Base-by-base conservation (phyloP, 2,113 vertebrate genomes). In the Mesitornis unicolor region DNA sequence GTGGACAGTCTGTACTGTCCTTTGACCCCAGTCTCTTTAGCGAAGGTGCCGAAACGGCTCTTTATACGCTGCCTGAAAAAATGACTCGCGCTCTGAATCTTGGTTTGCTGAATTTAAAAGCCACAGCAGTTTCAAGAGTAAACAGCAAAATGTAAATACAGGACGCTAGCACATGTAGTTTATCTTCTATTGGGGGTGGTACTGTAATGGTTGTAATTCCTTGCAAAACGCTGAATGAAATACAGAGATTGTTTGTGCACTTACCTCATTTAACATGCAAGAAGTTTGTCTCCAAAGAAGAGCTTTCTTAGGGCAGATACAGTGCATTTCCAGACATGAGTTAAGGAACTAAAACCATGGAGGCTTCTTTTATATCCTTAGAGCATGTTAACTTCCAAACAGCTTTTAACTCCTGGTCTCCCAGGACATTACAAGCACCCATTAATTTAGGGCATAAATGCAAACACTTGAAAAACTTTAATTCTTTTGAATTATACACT, bases 331-430 rank as follows among this genome's bases (percentile, higher is more conserved):
- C 93, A 48, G 92, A 89, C 84, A 51, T 8, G 43, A 71, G 35
- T 79, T 97, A 85, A 47, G 79, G 91, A 95, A 95, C 73, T 87
- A 86, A 97, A 97, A 91, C 93, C 90, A 69, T 18, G 28, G 91
- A 97, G 78, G 89, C 53, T 94, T 96, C 96, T 96, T 97, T 89
- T 95, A 91, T 83, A 48, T 87, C 82, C 84, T 96, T 79, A 82
- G 54, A 93, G 89, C 56, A 93, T 88, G 38, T 91, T 96, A 95
- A 95, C 77, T 90, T 97, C 93, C 91, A 33, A 96, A 86, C 59
- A 87, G 93, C 42, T 91, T 80, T 98, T 98, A 98, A 98, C 98
- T 97, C 97, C 56, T 40, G 79, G 17, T 80, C 81, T 96, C 67
- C 97, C 97, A 87, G 96, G 59, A 45, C 26, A 45, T 35, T 14